phyloP scores from a whole-genome alignment of 2,113 vertebrate species.

The Conger conger region DNA sequence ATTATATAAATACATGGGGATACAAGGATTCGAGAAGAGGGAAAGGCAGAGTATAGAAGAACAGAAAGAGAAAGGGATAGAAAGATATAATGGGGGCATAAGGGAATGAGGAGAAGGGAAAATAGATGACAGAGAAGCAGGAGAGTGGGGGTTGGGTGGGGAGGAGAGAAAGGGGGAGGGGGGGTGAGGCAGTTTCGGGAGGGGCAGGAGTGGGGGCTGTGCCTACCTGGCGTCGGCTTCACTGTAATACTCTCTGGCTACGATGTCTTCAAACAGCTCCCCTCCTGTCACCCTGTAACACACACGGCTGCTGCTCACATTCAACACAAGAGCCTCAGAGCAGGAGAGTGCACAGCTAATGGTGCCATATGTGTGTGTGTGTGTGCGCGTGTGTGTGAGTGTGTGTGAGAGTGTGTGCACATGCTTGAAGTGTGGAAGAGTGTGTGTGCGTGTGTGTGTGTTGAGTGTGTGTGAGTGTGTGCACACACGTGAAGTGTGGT shows the following conservation, averaged over 20 bases:
- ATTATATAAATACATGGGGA: not conserved
- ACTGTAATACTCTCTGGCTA: conserved; percentile 75
- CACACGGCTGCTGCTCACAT: not conserved
- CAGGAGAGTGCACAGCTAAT: conserved; percentile 27
- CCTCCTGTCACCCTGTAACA: conserved; percentile 71
- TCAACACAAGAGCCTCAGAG: conserved; percentile 27
- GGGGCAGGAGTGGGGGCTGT: not conserved
- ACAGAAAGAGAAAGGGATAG: not conserved
- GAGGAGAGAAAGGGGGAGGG: not conserved
- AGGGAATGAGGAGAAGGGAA: not conserved
- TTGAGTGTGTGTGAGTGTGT: too few species aligned
- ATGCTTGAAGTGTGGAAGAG: too few species aligned
- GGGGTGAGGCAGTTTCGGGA: not conserved
- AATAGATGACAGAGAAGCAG: not conserved
- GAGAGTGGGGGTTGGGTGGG: not conserved
- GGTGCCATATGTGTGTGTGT: not conserved
- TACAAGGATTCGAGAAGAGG: not conserved
- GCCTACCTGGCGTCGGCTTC: conserved; percentile 75
- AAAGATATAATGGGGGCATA: not conserved
- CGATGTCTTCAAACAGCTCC: conserved; percentile 75
- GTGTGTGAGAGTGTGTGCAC: not conserved
- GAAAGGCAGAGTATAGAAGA: not conserved
- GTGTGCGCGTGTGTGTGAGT: not conserved
- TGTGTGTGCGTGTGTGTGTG: not conserved
- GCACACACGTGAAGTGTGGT: too few species aligned